These are phyloP conservation scores for Platysternon megacephalum DNA, from an alignment of 2,113 vertebrate genomes.

Conservation along the genomic window DNA sequence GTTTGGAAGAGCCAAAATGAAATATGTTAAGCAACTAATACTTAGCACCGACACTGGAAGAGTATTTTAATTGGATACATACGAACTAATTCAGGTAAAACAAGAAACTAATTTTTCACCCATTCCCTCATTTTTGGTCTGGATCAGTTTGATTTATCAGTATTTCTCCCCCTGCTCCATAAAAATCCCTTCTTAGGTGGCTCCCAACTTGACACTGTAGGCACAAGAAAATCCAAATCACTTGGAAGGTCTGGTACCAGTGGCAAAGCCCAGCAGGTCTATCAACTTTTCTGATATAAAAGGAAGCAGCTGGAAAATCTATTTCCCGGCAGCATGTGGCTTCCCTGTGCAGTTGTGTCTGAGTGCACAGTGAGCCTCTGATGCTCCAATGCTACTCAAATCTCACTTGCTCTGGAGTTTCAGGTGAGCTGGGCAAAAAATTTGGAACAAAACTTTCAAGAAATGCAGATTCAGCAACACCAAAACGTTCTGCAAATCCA, in stretches of 20 bases:
- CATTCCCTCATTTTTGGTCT: not conserved
- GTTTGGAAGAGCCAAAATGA: not conserved
- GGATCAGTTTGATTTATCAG: not conserved
- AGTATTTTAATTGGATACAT: not conserved
- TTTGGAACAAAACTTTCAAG: not conserved
- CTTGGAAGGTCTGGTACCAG: not conserved
- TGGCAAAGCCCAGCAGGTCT: not conserved
- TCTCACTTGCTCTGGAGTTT: not conserved
- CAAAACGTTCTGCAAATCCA: not conserved
- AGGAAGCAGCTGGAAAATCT: not conserved
- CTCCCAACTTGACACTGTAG: not conserved
- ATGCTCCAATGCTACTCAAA: not conserved
- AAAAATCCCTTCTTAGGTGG: not conserved
- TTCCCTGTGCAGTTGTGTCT: not conserved
- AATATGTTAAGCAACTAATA: not conserved
- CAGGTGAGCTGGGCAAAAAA: not conserved
- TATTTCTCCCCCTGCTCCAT: not conserved
- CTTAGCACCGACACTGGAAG: not conserved
- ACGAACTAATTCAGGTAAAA: not conserved
- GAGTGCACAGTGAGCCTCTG: not conserved
- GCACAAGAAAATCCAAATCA: not conserved
- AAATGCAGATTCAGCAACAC: not conserved
- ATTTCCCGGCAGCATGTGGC: not conserved
- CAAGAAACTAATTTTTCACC: not conserved
- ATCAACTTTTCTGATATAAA: not conserved